Evolutionary conservation across 2,113 vertebrate genomes (phyloP), one percentile per base, ranked within the genome.

Genomic region (Pteruthius melanotis): DNA sequence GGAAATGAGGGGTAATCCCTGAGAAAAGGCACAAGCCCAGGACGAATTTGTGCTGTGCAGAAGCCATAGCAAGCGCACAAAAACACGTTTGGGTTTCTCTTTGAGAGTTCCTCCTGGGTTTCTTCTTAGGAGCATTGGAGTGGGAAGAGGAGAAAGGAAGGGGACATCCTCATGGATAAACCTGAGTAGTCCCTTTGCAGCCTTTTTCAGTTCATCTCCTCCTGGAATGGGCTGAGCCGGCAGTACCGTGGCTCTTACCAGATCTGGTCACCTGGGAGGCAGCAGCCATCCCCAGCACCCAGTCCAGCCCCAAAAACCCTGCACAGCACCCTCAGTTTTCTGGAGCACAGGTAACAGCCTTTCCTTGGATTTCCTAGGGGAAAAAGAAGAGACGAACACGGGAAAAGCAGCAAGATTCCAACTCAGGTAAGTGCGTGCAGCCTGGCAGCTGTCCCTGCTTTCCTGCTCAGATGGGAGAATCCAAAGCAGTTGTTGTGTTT

Each of bases 381-480:
- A 99, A 99, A 96, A 99, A 99, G 98, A 99, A 99, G 97, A 98
- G 99, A 95, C 98, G 99, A 83, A 99, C 99, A 97, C 97, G 99
- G 94, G 99, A 99, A 95, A 99, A 99, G 97, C 98, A 99, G 94
- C 99, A 99, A 95, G 99, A 99, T 97, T 99, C 99, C 94, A 98
- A 92, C 87, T 97, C 99, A 98, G 99, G 99, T 99, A 98, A 98
- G 96, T 40, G 70, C 1, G 0, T 53, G 68, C 21, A 18, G 31
- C 87, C 60, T 37, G 5, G 75, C 33, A 78, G 40, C 37, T 33
- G 37, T 35, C 68, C 61, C 45, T 59, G 50, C 1, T 1, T 21
- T 83, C 60, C 66, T 31, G 30, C 64, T 89, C 44, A 7, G 24
- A 31, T 57, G 21, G 80, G 39, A 71, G 42, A 45, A 56, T 45